These are phyloP conservation scores for Caenorhabditis parvicauda DNA, from an alignment of 2,888 invertebrate genomes.

Conservation along the genomic window DNA sequence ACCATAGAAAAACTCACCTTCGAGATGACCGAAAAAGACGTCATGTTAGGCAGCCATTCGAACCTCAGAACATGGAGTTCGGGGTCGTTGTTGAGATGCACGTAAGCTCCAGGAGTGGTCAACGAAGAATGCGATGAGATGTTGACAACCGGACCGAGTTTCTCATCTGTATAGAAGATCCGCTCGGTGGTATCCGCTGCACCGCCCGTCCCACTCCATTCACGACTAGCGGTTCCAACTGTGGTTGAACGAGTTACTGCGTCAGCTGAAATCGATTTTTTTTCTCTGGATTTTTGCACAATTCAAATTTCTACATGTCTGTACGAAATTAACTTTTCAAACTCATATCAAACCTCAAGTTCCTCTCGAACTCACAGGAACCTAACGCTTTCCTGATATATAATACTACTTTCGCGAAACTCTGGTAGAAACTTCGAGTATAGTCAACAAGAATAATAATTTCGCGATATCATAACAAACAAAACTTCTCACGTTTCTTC, in stretches of 20 bases:
- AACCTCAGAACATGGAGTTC: conserved; percentile 37
- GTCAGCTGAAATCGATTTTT: no score
- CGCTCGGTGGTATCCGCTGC: conserved; percentile 36
- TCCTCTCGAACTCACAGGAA: no score
- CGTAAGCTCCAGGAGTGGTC: conserved; percentile 40
- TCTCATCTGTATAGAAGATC: conserved; percentile 28
- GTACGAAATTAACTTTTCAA: no score
- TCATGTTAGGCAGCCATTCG: conserved; percentile 36
- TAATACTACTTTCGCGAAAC: no score
- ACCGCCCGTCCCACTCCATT: conserved; percentile 41
- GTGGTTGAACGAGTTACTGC: no score
- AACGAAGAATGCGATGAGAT: no score
- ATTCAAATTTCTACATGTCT: no score
- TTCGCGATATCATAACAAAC: not conserved
- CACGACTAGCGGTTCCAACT: conserved; percentile 27
- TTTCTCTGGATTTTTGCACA: no score
- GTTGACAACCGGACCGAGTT: conserved; percentile 28
- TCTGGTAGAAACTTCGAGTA: no score
- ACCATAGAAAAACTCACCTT: conserved; percentile 10
- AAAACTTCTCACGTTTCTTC: conserved; percentile 31
- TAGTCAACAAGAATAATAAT: not conserved
- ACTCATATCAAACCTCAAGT: no score
- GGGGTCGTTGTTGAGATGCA: conserved; percentile 30
- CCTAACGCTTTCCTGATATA: no score
- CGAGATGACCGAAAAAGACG: conserved; percentile 42